Percentiles rank a stretch among this genome's conserved stretches.
phyloP scores from a whole-genome alignment of 2,113 vertebrate species.

The Rousettus leschenaultii region DNA sequence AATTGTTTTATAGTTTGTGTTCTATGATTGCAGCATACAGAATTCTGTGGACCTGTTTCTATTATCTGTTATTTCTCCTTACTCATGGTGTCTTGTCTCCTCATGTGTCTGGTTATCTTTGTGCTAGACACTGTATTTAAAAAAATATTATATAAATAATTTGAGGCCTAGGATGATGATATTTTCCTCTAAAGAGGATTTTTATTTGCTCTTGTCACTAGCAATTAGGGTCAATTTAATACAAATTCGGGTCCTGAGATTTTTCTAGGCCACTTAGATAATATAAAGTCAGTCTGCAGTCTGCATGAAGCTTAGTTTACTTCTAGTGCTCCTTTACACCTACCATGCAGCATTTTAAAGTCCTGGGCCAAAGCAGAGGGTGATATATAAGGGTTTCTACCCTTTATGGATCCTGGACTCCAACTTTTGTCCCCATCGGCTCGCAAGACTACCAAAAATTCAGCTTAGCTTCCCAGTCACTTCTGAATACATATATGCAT shows the following conservation, averaged over 20 bases:
- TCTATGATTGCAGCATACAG: background rate
- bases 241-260: background rate
- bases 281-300: background rate
- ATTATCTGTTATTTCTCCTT: background rate
- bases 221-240: background rate
- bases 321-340: background rate
- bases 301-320: background rate
- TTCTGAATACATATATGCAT: background rate
- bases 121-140: background rate
- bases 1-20: constrained; percentile 7
- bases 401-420: background rate
- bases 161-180: background rate
- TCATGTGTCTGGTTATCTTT: background rate
- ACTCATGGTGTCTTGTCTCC: background rate
- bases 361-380: background rate
- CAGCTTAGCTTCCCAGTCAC: background rate
- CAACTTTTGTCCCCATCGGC: background rate
- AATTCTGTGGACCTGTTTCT: constrained; percentile 1
- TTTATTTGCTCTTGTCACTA: background rate
- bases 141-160: background rate
- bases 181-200: background rate
- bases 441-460: background rate
- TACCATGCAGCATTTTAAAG: background rate
- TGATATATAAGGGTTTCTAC: background rate
- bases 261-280: background rate